Conservation (phyloP, 2,797 vertebrate species). For the Lerista edwardsae region DNA sequence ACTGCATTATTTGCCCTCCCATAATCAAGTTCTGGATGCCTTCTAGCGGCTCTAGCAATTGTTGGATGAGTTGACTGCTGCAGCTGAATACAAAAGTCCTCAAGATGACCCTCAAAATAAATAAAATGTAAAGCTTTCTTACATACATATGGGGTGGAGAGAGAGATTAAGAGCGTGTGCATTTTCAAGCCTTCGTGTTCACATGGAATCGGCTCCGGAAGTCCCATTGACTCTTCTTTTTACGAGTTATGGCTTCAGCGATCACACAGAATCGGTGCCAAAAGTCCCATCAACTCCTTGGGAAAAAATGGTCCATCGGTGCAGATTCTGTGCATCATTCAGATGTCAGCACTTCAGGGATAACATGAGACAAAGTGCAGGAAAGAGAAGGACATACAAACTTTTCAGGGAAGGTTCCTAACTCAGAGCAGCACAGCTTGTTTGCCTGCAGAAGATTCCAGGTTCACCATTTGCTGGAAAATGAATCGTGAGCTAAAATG, state of each 20-base stretch:
- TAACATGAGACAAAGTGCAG: neutral
- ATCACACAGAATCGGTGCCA: neutral
- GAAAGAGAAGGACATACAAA: neutral
- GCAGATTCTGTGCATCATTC: neutral
- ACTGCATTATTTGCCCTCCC: neutral
- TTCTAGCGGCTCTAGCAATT: neutral
- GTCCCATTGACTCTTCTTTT: neutral
- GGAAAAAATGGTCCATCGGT: neutral
- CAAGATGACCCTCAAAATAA: constrained; percentile 42
- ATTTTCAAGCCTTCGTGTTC: neutral
- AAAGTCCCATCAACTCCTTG: neutral
- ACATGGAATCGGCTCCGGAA: neutral
- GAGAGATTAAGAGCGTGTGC: too few relatives aligned
- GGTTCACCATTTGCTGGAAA: too few relatives aligned
- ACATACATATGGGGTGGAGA: rapidly evolving
- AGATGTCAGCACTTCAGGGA: neutral
- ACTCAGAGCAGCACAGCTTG: neutral
- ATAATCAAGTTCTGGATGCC: neutral
- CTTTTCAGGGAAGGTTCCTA: neutral
- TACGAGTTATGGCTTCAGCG: neutral
- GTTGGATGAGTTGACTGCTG: neutral
- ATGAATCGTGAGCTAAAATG: neutral
- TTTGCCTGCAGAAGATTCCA: neutral
- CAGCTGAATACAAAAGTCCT: constrained; percentile 7
- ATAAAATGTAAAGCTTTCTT: constrained; percentile 54